Evolutionary conservation across 2,888 invertebrate species (phyloP).

Genomic region (Aphrophora alni): DNA sequence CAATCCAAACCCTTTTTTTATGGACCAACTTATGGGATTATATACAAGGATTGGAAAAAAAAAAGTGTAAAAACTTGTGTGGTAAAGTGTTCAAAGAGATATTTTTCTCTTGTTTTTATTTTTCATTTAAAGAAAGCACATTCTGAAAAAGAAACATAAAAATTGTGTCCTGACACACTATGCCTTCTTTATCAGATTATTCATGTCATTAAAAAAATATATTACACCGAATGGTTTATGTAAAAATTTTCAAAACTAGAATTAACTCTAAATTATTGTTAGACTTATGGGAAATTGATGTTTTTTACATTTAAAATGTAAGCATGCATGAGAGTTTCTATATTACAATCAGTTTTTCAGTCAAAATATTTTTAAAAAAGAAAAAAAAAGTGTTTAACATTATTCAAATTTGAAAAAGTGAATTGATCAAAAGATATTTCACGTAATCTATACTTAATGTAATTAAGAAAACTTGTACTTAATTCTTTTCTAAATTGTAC

Average conservation of each 20-base stretch:
- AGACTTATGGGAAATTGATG: background rate
- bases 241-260: background rate
- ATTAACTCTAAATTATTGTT: background rate
- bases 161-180: background rate
- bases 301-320: background rate
- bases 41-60: constrained; percentile 32
- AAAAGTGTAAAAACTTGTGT: constrained; percentile 16
- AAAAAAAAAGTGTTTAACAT: background rate
- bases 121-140: background rate
- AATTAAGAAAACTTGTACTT: too few species aligned
- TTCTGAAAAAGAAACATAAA: background rate
- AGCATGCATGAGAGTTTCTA: background rate
- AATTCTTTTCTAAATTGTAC: too few species aligned
- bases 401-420: background rate
- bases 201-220: background rate
- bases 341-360: background rate
- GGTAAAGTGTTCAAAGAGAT: background rate
- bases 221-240: background rate
- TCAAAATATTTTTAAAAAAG: background rate
- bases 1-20: constrained; percentile 30
- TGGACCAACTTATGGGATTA: constrained; percentile 35
- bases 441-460: too few species aligned
- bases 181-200: background rate
- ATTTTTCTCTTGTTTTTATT: background rate
- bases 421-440: too few species aligned